Conservation (phyloP, 2,888 invertebrate genomes). For the Morinoia aosen region DNA sequence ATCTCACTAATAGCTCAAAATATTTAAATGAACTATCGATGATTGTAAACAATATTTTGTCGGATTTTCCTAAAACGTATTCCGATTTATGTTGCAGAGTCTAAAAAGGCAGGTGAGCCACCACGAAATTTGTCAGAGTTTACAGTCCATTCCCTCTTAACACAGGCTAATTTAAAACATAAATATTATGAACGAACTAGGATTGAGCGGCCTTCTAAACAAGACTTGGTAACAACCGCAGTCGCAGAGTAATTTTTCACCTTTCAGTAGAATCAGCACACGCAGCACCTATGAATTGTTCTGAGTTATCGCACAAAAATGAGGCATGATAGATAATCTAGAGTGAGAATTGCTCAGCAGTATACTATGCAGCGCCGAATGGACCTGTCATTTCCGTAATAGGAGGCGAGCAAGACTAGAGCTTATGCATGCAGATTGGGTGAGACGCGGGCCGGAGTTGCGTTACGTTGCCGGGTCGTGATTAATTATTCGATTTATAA, state of each 20-base stretch:
- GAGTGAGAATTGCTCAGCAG: neutral
- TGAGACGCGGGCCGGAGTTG: neutral
- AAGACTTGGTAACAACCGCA: too few relatives aligned
- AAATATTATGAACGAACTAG: neutral
- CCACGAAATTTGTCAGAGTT: neutral
- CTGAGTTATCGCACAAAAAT: neutral
- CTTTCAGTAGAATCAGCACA: neutral
- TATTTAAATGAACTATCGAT: too few relatives aligned
- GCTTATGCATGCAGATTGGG: neutral
- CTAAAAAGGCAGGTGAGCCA: too few relatives aligned
- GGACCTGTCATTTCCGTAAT: too few relatives aligned
- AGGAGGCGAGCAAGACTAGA: neutral
- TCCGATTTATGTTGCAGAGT: too few relatives aligned
- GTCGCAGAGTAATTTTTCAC: neutral
- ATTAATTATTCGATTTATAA: neutral
- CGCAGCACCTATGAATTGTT: neutral
- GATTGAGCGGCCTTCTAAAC: too few relatives aligned
- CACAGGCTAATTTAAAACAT: neutral
- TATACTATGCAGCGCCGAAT: too few relatives aligned
- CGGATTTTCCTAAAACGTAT: too few relatives aligned
- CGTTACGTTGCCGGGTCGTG: neutral
- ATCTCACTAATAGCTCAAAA: too few relatives aligned
- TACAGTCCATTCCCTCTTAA: neutral
- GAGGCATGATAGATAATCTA: neutral
- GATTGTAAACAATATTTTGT: too few relatives aligned